Evolutionary conservation across 2,113 vertebrate species (phyloP).

Genomic region (Prochilodus magdalenae): DNA sequence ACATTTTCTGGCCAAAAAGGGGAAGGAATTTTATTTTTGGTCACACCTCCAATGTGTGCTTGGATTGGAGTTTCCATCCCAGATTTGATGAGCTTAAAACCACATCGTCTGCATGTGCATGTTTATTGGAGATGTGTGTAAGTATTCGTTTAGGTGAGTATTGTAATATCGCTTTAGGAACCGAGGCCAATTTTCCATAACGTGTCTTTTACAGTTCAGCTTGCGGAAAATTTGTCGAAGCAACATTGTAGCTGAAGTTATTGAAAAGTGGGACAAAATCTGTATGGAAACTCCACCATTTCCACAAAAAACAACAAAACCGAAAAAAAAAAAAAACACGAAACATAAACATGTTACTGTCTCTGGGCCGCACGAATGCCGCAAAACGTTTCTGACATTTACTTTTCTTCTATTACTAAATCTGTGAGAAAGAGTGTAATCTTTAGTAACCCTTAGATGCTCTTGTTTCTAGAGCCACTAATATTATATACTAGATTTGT

Average conservation of each 20-base stretch:
- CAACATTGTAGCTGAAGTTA: slow-evolving; percentile 16
- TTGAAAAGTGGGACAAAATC: neutral
- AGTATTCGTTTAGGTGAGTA: slow-evolving; percentile 41
- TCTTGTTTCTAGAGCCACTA: slow-evolving; percentile 59
- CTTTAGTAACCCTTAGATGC: slow-evolving; percentile 36
- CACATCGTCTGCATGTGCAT: slow-evolving; percentile 38
- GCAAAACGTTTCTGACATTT: slow-evolving; percentile 56
- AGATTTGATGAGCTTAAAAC: neutral
- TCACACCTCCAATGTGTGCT: neutral
- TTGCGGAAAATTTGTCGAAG: slow-evolving; percentile 10
- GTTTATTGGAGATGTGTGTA: slow-evolving; percentile 29
- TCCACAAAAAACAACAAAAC: neutral
- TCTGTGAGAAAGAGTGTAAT: slow-evolving; percentile 64
- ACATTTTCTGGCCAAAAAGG: neutral
- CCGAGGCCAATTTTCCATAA: slow-evolving; percentile 17
- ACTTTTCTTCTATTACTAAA: slow-evolving; percentile 49
- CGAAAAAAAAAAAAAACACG: neutral
- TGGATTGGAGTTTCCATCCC: slow-evolving; percentile 29
- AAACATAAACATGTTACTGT: slow-evolving; percentile 37
- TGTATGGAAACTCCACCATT: slow-evolving; percentile 31
- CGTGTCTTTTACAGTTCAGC: slow-evolving; percentile 11
- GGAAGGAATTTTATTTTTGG: neutral
- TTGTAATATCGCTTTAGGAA: slow-evolving; percentile 33
- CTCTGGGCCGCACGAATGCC: slow-evolving; percentile 54
- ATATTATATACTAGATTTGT: slow-evolving; percentile 65